Percentiles rank a stretch among this genome's conserved stretches.
Evolutionary conservation across 2,888 invertebrate species (phyloP).

Genomic region (Oxycera nigricornis): DNA sequence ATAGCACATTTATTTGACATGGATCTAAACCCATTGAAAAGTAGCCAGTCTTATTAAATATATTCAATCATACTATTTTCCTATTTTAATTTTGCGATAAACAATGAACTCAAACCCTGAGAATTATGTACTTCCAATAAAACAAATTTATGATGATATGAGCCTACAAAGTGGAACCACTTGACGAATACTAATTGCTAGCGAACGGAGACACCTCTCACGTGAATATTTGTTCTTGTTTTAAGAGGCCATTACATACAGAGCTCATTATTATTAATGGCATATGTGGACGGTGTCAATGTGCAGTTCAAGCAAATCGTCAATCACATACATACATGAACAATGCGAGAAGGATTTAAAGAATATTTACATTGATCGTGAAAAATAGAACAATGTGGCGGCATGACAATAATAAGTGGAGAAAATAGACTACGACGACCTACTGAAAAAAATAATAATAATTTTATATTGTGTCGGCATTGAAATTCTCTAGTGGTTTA

Average conservation of each 20-base stretch:
- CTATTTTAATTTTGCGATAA: too few relatives aligned
- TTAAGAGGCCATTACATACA: neutral
- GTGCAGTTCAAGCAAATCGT: constrained; percentile 22
- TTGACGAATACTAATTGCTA: neutral
- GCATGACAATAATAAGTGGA: too few relatives aligned
- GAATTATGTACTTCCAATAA: neutral
- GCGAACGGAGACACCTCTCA: too few relatives aligned
- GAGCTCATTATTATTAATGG: constrained; percentile 13
- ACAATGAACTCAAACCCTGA: constrained; percentile 1
- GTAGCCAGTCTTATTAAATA: too few relatives aligned
- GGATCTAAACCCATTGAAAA: too few relatives aligned
- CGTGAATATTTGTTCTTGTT: too few relatives aligned
- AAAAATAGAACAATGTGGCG: too few relatives aligned
- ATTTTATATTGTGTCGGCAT: neutral
- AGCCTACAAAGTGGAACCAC: neutral
- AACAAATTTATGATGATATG: neutral
- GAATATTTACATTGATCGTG: neutral
- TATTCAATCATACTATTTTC: too few relatives aligned
- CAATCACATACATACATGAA: constrained; percentile 19
- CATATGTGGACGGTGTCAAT: constrained; percentile 20
- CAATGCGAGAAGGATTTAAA: constrained; percentile 15
- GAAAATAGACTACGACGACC: too few relatives aligned
- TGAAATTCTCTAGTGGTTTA: neutral
- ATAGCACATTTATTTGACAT: too few relatives aligned
- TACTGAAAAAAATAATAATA: too few relatives aligned